Base-by-base conservation (phyloP, 2,797 vertebrate genomes). In the Halcyon badia region DNA sequence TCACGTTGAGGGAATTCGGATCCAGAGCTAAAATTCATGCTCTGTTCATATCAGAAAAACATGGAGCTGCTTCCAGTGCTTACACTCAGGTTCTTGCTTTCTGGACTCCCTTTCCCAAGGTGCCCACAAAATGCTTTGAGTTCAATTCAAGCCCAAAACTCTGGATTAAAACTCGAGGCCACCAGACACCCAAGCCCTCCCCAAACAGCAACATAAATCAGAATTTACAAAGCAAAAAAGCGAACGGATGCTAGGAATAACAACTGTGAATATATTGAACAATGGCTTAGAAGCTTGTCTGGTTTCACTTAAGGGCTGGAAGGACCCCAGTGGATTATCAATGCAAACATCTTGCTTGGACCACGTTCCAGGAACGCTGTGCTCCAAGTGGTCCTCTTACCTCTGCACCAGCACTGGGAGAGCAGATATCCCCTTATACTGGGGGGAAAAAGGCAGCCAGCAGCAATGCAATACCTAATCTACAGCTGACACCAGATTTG, bases 231-330 rank as follows among this genome's bases (percentile, higher is more conserved):
- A 42, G 30, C 31, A 31, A 57, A 52, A 52, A 65, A 28, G 41
- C 84, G 64, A 75, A 54, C 4, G 30, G 65, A 26, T 30, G 16
- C 39, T 52, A 2, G 77, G 52, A 87, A 26, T 10, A 77, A 76
- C 39, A 64, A 60, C 60, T 4, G 17, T 16, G 52, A 71, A 25
- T 6, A 11, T 14, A 37, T 17, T 57, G 65, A 95, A 44, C 77
- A 69, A 68, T 0, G 5, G 54, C 58, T 87, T 77, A 31, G 31
- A 56, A 46, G 77, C 56, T 25, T 42, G 61, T 64, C 95, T 91
- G 89, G 51, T 87, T 96, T 87, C 70, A 76, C 73, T 91, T 60
- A 88, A 24, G 70, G 83, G 54, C 56, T 96, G 91, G 89, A 90
- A 86, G 49, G 87, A 89, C 35, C 90, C 62, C 86, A 84, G 4